phyloP scores from a whole-genome alignment of 2,888 invertebrate species.

The Eilema depressum region DNA sequence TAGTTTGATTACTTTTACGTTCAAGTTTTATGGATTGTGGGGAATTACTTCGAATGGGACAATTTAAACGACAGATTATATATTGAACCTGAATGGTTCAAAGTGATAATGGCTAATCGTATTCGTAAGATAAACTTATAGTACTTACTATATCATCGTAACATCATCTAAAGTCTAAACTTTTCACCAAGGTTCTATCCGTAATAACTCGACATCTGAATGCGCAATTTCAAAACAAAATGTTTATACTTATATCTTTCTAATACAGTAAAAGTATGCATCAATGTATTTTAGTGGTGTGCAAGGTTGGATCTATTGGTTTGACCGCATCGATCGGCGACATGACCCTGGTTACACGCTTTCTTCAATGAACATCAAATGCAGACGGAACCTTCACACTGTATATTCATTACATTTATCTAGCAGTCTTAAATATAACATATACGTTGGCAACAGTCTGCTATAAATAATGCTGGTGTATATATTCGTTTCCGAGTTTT shows the following conservation, averaged over 20 bases:
- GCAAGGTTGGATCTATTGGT: constrained; percentile 68
- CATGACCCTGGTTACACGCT: constrained; percentile 60
- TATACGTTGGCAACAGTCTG: constrained; percentile 9
- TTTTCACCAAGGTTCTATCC: not conserved
- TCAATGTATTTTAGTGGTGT: constrained; percentile 43
- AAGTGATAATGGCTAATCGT: not conserved
- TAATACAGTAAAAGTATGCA: not conserved
- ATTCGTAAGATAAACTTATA: not conserved
- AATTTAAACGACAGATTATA: not conserved
- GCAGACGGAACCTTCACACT: constrained; percentile 29
- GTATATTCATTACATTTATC: constrained; percentile 12
- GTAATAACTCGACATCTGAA: not conserved
- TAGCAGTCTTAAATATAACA: constrained; percentile 3
- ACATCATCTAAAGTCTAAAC: not conserved
- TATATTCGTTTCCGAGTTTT: not conserved
- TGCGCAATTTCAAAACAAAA: not conserved
- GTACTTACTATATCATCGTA: not conserved
- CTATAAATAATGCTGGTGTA: not conserved
- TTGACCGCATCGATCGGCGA: constrained; percentile 73
- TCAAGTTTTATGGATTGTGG: not conserved
- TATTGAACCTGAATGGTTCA: not conserved
- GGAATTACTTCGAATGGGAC: not conserved
- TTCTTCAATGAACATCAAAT: constrained; percentile 44
- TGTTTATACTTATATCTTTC: not conserved
- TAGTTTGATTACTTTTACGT: not conserved